phyloP scores from a whole-genome alignment of 2,888 invertebrate species.

The Cerastis leucographa region DNA sequence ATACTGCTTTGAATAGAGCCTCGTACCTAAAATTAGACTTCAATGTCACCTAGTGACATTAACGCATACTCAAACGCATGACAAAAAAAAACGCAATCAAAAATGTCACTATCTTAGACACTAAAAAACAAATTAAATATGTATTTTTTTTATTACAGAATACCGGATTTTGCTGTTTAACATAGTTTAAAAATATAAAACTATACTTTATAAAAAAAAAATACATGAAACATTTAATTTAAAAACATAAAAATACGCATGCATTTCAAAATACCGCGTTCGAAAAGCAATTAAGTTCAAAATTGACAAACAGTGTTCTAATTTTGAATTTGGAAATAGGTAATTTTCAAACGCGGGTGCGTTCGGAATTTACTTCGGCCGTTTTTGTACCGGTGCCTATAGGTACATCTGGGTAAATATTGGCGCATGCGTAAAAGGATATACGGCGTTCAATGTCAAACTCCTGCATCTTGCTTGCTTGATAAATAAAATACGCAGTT shows the following conservation, averaged over 20 bases:
- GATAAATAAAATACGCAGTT: slow-evolving; percentile 61
- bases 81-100: slow-evolving; percentile 24
- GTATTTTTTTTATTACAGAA: neutral
- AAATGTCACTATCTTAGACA: slow-evolving; percentile 1
- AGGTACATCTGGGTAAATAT: slow-evolving; percentile 81
- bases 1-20: slow-evolving; percentile 3
- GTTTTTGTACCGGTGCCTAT: slow-evolving; percentile 47
- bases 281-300: slow-evolving; percentile 11
- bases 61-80: slow-evolving; percentile 26
- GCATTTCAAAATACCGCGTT: neutral
- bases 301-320: slow-evolving; percentile 20
- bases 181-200: neutral
- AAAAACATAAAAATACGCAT: neutral
- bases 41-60: slow-evolving; percentile 57
- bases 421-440: slow-evolving; percentile 80
- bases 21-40: slow-evolving; percentile 14
- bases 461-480: slow-evolving; percentile 79
- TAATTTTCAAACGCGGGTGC: slow-evolving; percentile 55
- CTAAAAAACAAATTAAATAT: neutral
- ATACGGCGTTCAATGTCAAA: slow-evolving; percentile 81
- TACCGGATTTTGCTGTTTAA: neutral
- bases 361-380: slow-evolving; percentile 62
- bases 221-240: neutral
- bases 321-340: slow-evolving; percentile 55
- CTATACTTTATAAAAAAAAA: neutral